These are phyloP conservation scores for Atopsyche davidsoni DNA, from an alignment of 1,140 invertebrate species.

Conservation along the genomic window DNA sequence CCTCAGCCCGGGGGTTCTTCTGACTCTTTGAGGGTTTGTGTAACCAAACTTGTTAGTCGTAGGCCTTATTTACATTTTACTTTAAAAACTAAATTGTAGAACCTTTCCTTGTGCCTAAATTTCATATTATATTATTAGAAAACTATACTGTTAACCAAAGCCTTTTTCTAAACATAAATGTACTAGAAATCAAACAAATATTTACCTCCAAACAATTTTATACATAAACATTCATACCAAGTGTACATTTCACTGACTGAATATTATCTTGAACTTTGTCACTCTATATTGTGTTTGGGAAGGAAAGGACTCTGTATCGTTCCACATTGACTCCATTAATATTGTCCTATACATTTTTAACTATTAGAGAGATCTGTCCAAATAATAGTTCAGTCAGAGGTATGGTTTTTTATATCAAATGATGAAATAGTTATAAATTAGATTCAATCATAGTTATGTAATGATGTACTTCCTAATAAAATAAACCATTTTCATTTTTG, in stretches of 20 bases:
- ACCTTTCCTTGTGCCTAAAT: slow-evolving; percentile 23
- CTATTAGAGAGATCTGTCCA: too few species aligned
- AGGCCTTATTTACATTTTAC: slow-evolving; percentile 7
- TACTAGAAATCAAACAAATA: slow-evolving; percentile 7
- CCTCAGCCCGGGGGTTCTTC: neutral
- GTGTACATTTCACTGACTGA: neutral
- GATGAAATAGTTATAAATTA: too few species aligned
- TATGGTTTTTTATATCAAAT: too few species aligned
- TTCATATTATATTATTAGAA: slow-evolving; percentile 11
- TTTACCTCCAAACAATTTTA: neutral
- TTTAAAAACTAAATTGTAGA: slow-evolving; percentile 13
- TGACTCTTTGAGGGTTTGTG: slow-evolving; percentile 8
- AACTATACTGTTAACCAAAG: slow-evolving; percentile 19
- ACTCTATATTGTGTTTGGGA: neutral
- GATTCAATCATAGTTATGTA: too few species aligned
- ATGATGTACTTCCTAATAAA: too few species aligned
- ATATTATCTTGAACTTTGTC: neutral
- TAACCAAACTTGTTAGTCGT: slow-evolving; percentile 4
- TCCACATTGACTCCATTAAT: neutral
- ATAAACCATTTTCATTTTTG: too few species aligned
- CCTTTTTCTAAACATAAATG: slow-evolving; percentile 20
- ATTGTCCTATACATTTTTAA: neutral
- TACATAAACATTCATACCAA: neutral
- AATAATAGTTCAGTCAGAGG: too few species aligned
- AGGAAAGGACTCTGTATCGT: neutral